Conservation (phyloP, 2,113 vertebrate species). For the Campylomormyrus numenius region DNA sequence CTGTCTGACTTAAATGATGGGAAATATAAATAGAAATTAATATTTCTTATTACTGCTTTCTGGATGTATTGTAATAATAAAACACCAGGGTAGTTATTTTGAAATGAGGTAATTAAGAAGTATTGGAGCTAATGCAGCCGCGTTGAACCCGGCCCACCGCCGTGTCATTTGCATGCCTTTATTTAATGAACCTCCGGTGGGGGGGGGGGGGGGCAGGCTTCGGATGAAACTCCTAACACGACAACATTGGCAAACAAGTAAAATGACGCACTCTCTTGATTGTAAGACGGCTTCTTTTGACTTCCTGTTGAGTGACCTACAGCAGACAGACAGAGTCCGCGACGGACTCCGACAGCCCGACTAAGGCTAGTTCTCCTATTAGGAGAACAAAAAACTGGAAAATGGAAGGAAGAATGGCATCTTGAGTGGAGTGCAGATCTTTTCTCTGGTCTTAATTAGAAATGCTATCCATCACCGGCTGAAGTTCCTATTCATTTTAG, state of each 20-base stretch:
- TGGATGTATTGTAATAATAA: conserved; percentile 54
- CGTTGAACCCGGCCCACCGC: conserved; percentile 56
- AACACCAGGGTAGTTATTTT: conserved; percentile 68
- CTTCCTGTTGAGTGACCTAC: conserved; percentile 53
- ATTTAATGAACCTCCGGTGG: conserved; percentile 60
- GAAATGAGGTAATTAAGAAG: conserved; percentile 64
- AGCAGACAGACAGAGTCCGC: conserved; percentile 45
- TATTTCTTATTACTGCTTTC: conserved; percentile 34
- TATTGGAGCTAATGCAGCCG: conserved; percentile 60
- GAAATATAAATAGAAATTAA: conserved; percentile 7
- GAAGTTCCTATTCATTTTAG: conserved; percentile 77
- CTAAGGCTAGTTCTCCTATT: conserved; percentile 47
- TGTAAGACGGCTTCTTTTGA: conserved; percentile 28
- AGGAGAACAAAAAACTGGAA: conserved; percentile 39
- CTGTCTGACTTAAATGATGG: background rate
- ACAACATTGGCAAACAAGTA: conserved; percentile 60
- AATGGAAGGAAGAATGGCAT: conserved; percentile 41
- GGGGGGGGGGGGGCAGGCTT: conserved; percentile 50
- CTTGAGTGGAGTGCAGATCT: conserved; percentile 59
- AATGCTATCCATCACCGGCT: conserved; percentile 73
- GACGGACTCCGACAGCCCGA: conserved; percentile 47
- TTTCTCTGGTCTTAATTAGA: conserved; percentile 77
- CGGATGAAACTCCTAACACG: conserved; percentile 63
- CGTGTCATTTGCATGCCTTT: conserved; percentile 72
- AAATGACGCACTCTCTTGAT: conserved; percentile 50